Evolutionary conservation across 1,140 invertebrate genomes (phyloP).

Genomic region (Drosophila murphyi): DNA sequence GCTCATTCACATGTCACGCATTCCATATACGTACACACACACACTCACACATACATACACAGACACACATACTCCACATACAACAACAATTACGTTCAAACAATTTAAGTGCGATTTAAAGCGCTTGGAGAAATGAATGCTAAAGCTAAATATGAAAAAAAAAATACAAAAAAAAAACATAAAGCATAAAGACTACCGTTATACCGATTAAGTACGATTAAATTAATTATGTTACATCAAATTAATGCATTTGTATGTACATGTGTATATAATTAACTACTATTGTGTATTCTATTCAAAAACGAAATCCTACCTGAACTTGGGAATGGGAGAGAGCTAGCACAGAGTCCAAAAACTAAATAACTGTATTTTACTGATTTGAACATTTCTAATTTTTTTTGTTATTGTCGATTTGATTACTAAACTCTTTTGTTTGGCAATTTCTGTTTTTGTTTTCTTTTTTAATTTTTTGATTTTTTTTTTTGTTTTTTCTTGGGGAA

Average conservation of each 20-base stretch:
- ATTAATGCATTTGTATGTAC: conserved; percentile 59
- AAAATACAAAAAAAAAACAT: conserved; percentile 2
- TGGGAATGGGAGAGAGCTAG: conserved; percentile 84
- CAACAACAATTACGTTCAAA: conserved; percentile 3
- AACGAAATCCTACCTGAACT: conserved; percentile 80
- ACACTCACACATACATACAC: conserved; percentile 10
- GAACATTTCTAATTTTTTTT: conserved; percentile 30
- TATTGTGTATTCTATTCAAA: conserved; percentile 81
- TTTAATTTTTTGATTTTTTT: conserved; percentile 21
- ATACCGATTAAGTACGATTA: conserved; percentile 68
- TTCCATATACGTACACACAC: conserved; percentile 15
- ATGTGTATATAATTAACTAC: conserved; percentile 73
- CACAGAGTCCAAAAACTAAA: conserved; percentile 79
- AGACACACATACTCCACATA: conserved; percentile 10
- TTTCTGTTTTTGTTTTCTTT: conserved; percentile 24
- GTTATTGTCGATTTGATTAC: conserved; percentile 57
- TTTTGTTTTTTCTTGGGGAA: conserved; percentile 36
- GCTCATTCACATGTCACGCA: conserved; percentile 45
- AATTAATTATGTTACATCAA: conserved; percentile 55
- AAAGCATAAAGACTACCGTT: conserved; percentile 47
- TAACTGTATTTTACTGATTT: conserved; percentile 53
- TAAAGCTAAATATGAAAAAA: conserved; percentile 79
- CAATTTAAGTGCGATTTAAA: conserved; percentile 53
- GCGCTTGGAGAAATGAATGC: conserved; percentile 80
- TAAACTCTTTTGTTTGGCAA: conserved; percentile 46